A percentile compares a stretch with the other conserved stretches of the same genome.
These are phyloP conservation scores for Lagodon rhomboides DNA, from an alignment of 2,797 vertebrate species.

Conservation along the genomic window DNA sequence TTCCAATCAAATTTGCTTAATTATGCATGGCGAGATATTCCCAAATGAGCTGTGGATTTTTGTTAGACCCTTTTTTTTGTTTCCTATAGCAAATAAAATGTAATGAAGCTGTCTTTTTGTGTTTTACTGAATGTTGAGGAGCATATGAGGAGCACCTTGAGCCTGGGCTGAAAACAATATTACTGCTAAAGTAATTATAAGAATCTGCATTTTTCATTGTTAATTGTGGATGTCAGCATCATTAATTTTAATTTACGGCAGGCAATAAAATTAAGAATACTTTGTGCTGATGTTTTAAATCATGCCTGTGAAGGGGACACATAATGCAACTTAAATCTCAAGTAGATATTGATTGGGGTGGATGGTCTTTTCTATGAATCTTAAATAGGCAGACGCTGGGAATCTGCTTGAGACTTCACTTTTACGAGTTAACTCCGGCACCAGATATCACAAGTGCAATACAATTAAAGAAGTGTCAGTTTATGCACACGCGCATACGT, in stretches of 20 bases:
- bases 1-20: slow-evolving; percentile 99
- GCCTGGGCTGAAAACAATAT: slow-evolving; percentile 97
- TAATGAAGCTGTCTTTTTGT: slow-evolving; percentile 99
- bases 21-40: slow-evolving; percentile 99
- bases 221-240: slow-evolving; percentile 99
- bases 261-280: slow-evolving; percentile 99
- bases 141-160: slow-evolving; percentile 97
- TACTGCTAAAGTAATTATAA: slow-evolving; percentile 99
- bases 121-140: slow-evolving; percentile 98
- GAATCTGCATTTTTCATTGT: slow-evolving; percentile 99
- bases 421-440: slow-evolving; percentile 84
- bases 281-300: slow-evolving; percentile 99
- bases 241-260: slow-evolving; percentile 99
- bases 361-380: slow-evolving; percentile 90
- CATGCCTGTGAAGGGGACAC: slow-evolving; percentile 91
- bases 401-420: slow-evolving; percentile 89
- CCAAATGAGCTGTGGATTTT: slow-evolving; percentile 99
- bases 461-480: slow-evolving; percentile 85
- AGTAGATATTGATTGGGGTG: slow-evolving; percentile 90
- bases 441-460: slow-evolving; percentile 79
- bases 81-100: slow-evolving; percentile 99
- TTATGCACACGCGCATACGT: slow-evolving; percentile 44
- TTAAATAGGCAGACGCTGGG: slow-evolving; percentile 87
- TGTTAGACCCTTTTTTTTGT: slow-evolving; percentile 91
- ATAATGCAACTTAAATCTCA: slow-evolving; percentile 91